Base-by-base conservation (phyloP, 2,113 vertebrate species). In the Trematomus loennbergii region DNA sequence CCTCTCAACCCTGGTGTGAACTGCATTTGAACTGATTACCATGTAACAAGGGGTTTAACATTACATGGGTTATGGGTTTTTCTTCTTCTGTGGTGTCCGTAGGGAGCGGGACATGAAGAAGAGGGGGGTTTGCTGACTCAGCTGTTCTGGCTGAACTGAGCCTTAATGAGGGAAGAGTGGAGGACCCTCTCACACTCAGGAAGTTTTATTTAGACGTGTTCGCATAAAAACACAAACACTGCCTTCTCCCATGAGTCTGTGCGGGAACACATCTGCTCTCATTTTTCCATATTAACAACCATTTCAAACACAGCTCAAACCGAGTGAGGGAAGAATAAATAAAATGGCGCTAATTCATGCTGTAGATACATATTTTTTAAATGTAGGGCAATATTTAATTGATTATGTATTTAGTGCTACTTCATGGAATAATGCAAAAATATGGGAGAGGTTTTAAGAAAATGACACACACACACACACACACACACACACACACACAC, bases 141-240 rank as follows among this genome's bases (percentile, higher is more conserved):
- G 85, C 73, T 59, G 43, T 69, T 82, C 20, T 53, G 72, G 62
- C 72, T 67, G 63, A 69, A 64, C 70, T 49, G 53, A 64, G 85
- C 81, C 86, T 70, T 91, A 91, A 90, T 88, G 85, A 86, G 84
- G 58, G 16, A 60, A 49, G 68, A 72, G 72, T 4, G 20, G 46
- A 76, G 59, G 46, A 40, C 49, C 64, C 22, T 67, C 57, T 58
- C 79, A 82, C 64, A 72, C 79, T 72, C 72, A 63, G 53, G 68
- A 57, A 36, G 78, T 49, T 76, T 65, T 71, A 72, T 74, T 29
- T 48, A 40, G 18, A 69, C 9, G 25, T 29, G 25, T 3, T 29
- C 25, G 1, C 46, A 12, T n/a, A 15, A 66, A 66, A 40, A 75
- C 60, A 45, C 66, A 63, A 71, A 2, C 2, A 66, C 50, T 72